A percentile compares a stretch with the other conserved stretches of the same genome.
These are phyloP conservation scores for Spermophilus dauricus DNA, from an alignment of 2,113 vertebrate species.

Conservation along the genomic window DNA sequence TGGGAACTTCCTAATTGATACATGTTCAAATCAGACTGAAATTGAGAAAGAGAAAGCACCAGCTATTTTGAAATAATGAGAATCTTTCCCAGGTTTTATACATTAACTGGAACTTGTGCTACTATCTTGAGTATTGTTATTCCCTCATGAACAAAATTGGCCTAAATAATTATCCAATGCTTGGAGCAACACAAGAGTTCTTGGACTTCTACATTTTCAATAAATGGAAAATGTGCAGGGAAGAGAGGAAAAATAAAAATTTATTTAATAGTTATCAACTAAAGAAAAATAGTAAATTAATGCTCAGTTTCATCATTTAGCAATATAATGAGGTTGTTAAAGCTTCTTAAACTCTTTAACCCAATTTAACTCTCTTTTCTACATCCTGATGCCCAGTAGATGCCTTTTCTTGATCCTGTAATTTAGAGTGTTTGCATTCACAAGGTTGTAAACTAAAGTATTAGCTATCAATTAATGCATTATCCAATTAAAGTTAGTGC, in stretches of 20 bases:
- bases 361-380: not conserved
- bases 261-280: not conserved
- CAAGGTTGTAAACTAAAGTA: not conserved
- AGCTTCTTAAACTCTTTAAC: slow-evolving; percentile 11
- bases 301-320: not conserved
- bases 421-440: slow-evolving; percentile 28
- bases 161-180: slow-evolving; percentile 68
- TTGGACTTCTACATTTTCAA: slow-evolving; percentile 33
- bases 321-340: not conserved
- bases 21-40: slow-evolving; percentile 73
- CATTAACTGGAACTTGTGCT: not conserved
- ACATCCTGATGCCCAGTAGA: not conserved
- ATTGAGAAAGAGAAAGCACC: slow-evolving; percentile 40
- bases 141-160: slow-evolving; percentile 51
- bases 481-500: not conserved
- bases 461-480: slow-evolving; percentile 54
- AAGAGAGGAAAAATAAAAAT: not conserved
- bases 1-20: slow-evolving; percentile 58
- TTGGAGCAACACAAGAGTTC: slow-evolving; percentile 45
- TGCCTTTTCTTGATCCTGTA: not conserved
- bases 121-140: slow-evolving; percentile 50
- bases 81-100: slow-evolving; percentile 12
- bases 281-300: not conserved
- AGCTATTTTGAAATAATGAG: slow-evolving; percentile 71
- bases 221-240: not conserved